Conservation (phyloP, 2,113 vertebrate species). For the Pituophis catenifer region DNA sequence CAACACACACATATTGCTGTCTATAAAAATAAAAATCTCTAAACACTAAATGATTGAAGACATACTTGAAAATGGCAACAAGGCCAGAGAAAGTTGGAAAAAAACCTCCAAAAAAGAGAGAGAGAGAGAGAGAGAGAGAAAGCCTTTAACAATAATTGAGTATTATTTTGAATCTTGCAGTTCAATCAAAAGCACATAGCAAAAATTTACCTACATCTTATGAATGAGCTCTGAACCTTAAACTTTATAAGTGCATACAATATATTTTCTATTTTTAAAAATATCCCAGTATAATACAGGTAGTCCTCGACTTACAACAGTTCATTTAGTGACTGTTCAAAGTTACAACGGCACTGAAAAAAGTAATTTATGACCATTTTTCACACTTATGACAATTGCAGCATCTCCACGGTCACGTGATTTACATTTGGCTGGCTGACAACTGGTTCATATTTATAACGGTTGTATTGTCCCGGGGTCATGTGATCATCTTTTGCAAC, state of each 20-base stretch:
- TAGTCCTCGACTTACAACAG: too few relatives aligned
- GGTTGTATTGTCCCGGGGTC: too few relatives aligned
- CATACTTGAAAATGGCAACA: not conserved
- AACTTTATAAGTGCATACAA: not conserved
- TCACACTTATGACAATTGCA: too few relatives aligned
- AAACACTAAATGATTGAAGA: not conserved
- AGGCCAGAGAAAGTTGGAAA: not conserved
- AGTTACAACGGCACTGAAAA: too few relatives aligned
- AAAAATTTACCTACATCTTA: not conserved
- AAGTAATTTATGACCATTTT: too few relatives aligned
- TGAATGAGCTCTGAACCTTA: not conserved
- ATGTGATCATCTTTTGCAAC: too few relatives aligned
- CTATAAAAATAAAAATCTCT: not conserved
- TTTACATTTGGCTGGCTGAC: too few relatives aligned
- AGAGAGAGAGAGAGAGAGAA: not conserved
- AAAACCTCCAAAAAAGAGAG: not conserved
- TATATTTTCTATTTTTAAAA: not conserved
- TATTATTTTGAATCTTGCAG: not conserved
- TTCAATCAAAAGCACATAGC: not conserved
- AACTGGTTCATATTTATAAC: too few relatives aligned
- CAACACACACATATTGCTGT: not conserved
- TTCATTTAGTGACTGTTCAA: too few relatives aligned
- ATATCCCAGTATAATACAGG: not conserved
- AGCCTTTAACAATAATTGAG: not conserved
- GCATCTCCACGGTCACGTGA: too few relatives aligned